phyloP scores from a whole-genome alignment of 2,113 vertebrate species.

The Haemorhous mexicanus region DNA sequence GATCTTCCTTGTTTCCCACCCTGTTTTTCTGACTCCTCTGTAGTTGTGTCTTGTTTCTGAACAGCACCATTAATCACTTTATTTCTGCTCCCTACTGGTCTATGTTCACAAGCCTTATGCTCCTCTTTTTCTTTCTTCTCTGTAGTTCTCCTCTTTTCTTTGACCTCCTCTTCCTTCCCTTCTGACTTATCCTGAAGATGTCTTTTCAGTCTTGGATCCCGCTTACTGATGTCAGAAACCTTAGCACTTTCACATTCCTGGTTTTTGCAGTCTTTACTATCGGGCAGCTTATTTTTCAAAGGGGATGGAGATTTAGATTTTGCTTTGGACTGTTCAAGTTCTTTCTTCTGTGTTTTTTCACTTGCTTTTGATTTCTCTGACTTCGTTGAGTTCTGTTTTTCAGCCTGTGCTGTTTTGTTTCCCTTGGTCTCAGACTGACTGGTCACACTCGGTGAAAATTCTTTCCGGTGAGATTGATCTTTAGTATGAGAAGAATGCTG shows the following conservation, averaged over 20 bases:
- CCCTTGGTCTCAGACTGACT: conserved; percentile 73
- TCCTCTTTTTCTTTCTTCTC: conserved; percentile 92
- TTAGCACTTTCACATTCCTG: conserved; percentile 75
- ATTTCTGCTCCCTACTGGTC: conserved; percentile 73
- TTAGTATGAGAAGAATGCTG: conserved; percentile 75
- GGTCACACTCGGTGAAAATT: conserved; percentile 53
- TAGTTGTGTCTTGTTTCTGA: conserved; percentile 78
- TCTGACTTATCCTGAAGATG: conserved; percentile 84
- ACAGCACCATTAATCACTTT: conserved; percentile 86
- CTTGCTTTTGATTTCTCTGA: conserved; percentile 77
- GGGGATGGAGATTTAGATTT: conserved; percentile 88
- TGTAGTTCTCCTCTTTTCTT: conserved; percentile 83
- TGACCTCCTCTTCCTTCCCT: conserved; percentile 79
- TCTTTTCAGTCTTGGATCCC: conserved; percentile 89
- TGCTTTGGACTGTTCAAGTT: conserved; percentile 75
- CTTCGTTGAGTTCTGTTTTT: conserved; percentile 74
- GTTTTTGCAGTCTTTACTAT: conserved; percentile 74
- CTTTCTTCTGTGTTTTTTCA: conserved; percentile 80
- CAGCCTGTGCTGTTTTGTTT: conserved; percentile 68
- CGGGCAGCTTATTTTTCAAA: conserved; percentile 76
- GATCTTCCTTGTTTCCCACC: conserved; percentile 79
- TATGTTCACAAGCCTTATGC: conserved; percentile 75
- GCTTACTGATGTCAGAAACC: conserved; percentile 78
- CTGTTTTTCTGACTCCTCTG: conserved; percentile 77
- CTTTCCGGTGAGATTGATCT: conserved; percentile 83